Percentiles rank a stretch among this genome's conserved stretches.
phyloP scores from a whole-genome alignment of 2,797 vertebrate genomes.

The Typhlichthys eigenmanni region DNA sequence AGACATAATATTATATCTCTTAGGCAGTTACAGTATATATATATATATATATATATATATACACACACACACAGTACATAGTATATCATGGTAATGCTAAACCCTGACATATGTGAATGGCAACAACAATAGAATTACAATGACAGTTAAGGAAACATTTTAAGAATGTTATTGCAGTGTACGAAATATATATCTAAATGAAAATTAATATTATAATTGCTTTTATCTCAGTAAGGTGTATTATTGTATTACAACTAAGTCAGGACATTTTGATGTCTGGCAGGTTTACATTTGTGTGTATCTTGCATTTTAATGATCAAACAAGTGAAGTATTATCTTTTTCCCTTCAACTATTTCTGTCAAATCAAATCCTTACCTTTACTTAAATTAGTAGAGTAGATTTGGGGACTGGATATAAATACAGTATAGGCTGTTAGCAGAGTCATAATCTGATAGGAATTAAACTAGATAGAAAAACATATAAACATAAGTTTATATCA shows the following conservation, averaged over 20 bases:
- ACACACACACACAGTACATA: no score
- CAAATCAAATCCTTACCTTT: conserved; percentile 62
- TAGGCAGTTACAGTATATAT: no score
- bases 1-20: no score
- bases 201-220: conserved; percentile 78
- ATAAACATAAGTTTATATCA: conserved; percentile 40
- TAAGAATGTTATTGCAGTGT: conserved; percentile 84
- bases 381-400: conserved; percentile 65
- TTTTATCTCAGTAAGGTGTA: conserved; percentile 80
- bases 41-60: no score
- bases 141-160: conserved; percentile 64
- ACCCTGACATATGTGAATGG: conserved; percentile 87
- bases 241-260: conserved; percentile 78
- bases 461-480: conserved; percentile 44
- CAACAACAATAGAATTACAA: conserved; percentile 59
- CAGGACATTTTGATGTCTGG: conserved; percentile 74
- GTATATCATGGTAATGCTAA: conserved; percentile 69
- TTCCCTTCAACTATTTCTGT: conserved; percentile 68
- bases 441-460: conserved; percentile 58
- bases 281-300: conserved; percentile 81
- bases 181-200: conserved; percentile 81
- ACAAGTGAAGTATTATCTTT: conserved; percentile 82
- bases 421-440: conserved; percentile 58
- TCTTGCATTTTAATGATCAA: conserved; percentile 74
- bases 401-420: conserved; percentile 57